These are phyloP conservation scores for Ardeotis arabs DNA, from an alignment of 2,113 vertebrate species.

Conservation along the genomic window DNA sequence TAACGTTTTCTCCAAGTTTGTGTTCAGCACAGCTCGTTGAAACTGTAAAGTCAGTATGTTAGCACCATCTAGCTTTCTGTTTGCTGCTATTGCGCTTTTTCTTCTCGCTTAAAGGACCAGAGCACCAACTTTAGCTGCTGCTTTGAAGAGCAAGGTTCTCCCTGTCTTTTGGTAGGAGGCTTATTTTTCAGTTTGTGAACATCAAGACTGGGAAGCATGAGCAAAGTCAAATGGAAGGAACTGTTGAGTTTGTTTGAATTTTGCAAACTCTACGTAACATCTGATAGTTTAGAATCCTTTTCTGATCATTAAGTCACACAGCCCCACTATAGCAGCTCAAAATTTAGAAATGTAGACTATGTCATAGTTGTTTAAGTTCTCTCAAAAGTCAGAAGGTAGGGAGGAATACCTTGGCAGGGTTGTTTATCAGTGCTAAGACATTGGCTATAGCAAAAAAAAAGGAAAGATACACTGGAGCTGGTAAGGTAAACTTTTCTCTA, in stretches of 20 bases:
- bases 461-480: background rate
- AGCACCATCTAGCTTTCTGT: conserved; percentile 60
- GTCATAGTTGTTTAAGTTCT: background rate
- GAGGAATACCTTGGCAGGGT: background rate
- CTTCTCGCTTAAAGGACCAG: background rate
- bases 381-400: background rate
- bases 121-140: background rate
- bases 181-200: background rate
- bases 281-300: background rate
- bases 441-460: background rate
- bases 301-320: background rate
- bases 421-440: background rate
- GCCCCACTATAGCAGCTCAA: background rate
- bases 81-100: conserved; percentile 8
- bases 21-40: background rate
- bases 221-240: background rate
- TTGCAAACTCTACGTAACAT: background rate
- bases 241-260: background rate
- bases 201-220: background rate
- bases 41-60: background rate
- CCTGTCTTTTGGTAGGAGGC: background rate
- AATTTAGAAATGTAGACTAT: background rate
- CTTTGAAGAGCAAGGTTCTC: background rate
- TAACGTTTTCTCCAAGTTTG: background rate
- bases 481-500: background rate